phyloP scores from a whole-genome alignment of 2,888 invertebrate genomes.

The Xestia rhomboidea region DNA sequence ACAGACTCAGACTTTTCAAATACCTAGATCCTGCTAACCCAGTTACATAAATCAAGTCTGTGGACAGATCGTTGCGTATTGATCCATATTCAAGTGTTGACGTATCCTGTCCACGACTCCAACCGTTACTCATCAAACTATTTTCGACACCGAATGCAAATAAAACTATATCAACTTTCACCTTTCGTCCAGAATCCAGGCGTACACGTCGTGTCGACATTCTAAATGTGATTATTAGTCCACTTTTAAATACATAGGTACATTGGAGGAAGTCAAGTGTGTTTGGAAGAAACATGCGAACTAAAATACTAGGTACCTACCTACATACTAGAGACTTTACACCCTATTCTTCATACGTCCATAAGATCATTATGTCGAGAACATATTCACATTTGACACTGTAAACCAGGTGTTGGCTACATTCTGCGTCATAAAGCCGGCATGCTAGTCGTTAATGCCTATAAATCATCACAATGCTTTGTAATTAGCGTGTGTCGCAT shows the following conservation, averaged over 20 bases:
- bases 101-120: background rate
- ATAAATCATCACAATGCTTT: conserved; percentile 47
- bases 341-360: background rate
- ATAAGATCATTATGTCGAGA: background rate
- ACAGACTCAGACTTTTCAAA: background rate
- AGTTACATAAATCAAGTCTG: background rate
- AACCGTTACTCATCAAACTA: conserved; percentile 19
- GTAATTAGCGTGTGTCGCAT: conserved; percentile 40
- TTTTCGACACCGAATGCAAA: conserved; percentile 23
- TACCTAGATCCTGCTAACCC: background rate
- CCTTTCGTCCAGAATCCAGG: conserved; percentile 42
- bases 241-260: conserved; percentile 16
- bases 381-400: conserved; percentile 1
- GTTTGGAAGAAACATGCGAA: background rate
- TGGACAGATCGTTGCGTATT: background rate
- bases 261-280: background rate
- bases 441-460: conserved; percentile 31
- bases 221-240: background rate
- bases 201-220: conserved; percentile 16
- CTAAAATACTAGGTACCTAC: background rate
- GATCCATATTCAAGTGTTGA: conserved; percentile 21
- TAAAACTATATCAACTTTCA: conserved; percentile 30
- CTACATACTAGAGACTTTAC: background rate
- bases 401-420: conserved; percentile 40
- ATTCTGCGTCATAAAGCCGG: conserved; percentile 23